These are phyloP conservation scores for Thymelicus lineola DNA, from an alignment of 2,888 invertebrate genomes.

Conservation along the genomic window DNA sequence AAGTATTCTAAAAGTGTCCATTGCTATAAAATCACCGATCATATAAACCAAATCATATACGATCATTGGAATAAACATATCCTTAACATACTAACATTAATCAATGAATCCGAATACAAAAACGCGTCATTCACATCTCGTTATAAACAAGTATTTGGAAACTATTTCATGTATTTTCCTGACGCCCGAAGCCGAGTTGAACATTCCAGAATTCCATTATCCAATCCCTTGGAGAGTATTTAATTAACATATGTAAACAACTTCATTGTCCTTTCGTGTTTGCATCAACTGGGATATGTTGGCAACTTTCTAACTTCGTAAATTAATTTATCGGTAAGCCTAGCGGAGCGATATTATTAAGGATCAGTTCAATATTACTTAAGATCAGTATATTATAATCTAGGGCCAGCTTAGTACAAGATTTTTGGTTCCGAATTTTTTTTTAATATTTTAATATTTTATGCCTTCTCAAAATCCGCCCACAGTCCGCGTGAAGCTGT, in stretches of 20 bases:
- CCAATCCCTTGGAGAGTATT: slow-evolving; percentile 66
- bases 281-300: slow-evolving; percentile 47
- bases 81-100: not conserved
- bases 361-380: not conserved
- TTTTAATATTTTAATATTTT: too few species aligned
- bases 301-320: slow-evolving; percentile 32
- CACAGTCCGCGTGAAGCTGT: too few species aligned
- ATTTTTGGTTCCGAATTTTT: too few species aligned
- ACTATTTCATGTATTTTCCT: slow-evolving; percentile 36
- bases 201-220: slow-evolving; percentile 67
- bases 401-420: too few species aligned
- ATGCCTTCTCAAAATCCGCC: too few species aligned
- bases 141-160: slow-evolving; percentile 29
- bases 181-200: slow-evolving; percentile 47
- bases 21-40: too few species aligned
- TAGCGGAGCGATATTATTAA: not conserved
- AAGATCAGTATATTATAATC: too few species aligned
- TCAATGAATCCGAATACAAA: not conserved
- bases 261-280: slow-evolving; percentile 64
- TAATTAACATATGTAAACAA: slow-evolving; percentile 75
- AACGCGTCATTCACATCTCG: slow-evolving; percentile 8
- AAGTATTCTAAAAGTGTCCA: too few species aligned
- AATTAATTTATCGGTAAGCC: slow-evolving; percentile 18
- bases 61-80: too few species aligned
- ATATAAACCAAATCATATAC: too few species aligned